These are phyloP conservation scores for Ceratoteleas bidentatus DNA, from an alignment of 1,140 invertebrate genomes.

Conservation along the genomic window DNA sequence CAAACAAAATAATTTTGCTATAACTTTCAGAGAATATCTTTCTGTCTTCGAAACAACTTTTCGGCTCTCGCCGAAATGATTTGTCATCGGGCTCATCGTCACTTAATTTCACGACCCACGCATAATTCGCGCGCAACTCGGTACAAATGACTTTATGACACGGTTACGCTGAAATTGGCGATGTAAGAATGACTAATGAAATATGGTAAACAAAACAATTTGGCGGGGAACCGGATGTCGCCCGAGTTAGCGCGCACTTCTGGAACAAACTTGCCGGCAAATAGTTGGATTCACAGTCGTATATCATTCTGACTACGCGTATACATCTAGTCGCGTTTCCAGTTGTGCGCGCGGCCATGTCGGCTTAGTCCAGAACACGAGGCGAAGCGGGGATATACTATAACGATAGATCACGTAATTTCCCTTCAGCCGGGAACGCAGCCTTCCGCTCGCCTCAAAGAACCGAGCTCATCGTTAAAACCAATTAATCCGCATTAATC, in stretches of 20 bases:
- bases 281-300: conserved; percentile 65
- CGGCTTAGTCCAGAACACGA: conserved; percentile 64
- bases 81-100: conserved; percentile 32
- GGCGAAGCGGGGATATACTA: conserved; percentile 41
- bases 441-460: conserved; percentile 40
- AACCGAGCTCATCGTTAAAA: conserved; percentile 37
- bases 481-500: conserved; percentile 59
- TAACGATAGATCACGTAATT: conserved; percentile 68
- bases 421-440: conserved; percentile 37
- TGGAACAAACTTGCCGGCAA: conserved; percentile 63
- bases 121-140: conserved; percentile 31
- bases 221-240: conserved; percentile 62
- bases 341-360: conserved; percentile 66
- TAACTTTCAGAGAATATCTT: too few species aligned
- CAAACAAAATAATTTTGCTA: too few species aligned
- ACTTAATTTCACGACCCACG: conserved; percentile 37
- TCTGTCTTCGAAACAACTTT: conserved; percentile 6
- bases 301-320: conserved; percentile 65
- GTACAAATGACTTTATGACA: conserved; percentile 62
- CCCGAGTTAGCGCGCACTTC: conserved; percentile 57
- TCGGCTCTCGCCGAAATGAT: conserved; percentile 22
- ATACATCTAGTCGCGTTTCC: conserved; percentile 64
- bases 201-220: conserved; percentile 67
- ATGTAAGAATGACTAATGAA: conserved; percentile 67
- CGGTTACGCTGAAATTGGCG: conserved; percentile 48